phyloP scores from a whole-genome alignment of 1,140 invertebrate genomes.

The Cotesia chilonis region DNA sequence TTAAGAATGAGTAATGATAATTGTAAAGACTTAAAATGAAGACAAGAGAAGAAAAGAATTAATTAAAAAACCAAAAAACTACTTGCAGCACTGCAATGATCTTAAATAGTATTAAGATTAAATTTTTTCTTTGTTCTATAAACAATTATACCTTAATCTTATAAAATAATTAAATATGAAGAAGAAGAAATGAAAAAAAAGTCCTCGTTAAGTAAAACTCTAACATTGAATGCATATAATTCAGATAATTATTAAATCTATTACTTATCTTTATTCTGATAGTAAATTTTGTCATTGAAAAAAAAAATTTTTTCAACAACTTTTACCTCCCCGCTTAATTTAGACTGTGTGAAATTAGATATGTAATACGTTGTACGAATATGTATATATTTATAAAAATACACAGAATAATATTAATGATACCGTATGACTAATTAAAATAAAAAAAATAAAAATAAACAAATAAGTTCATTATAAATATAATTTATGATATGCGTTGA shows the following conservation, averaged over 20 bases:
- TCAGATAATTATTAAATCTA: background rate
- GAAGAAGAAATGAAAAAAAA: background rate
- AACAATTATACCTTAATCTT: background rate
- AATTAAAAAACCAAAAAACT: background rate
- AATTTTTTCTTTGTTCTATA: too few relatives aligned
- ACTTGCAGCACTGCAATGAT: too few relatives aligned
- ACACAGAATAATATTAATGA: conserved; percentile 19
- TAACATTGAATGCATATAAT: conserved; percentile 5
- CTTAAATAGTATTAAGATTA: too few relatives aligned
- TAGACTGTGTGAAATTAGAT: conserved; percentile 27
- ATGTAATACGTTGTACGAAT: conserved; percentile 32
- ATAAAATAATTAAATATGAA: background rate
- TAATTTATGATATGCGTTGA: too few relatives aligned
- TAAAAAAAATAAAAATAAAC: too few relatives aligned
- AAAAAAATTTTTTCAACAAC: conserved; percentile 10
- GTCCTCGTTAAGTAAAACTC: too few relatives aligned
- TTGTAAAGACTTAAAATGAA: conserved; percentile 18
- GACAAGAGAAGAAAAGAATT: background rate
- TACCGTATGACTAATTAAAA: background rate
- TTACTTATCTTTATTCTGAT: background rate
- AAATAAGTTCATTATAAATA: too few relatives aligned
- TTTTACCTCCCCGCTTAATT: conserved; percentile 25
- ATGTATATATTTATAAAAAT: conserved; percentile 28
- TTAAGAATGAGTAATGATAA: conserved; percentile 10
- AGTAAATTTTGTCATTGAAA: too few relatives aligned